Evolutionary conservation across 53 echinoderm and acorn worm genomes (phyloP), one percentile per base, ranked within the genome.

Genomic region (Hippasteria phrygiana): DNA sequence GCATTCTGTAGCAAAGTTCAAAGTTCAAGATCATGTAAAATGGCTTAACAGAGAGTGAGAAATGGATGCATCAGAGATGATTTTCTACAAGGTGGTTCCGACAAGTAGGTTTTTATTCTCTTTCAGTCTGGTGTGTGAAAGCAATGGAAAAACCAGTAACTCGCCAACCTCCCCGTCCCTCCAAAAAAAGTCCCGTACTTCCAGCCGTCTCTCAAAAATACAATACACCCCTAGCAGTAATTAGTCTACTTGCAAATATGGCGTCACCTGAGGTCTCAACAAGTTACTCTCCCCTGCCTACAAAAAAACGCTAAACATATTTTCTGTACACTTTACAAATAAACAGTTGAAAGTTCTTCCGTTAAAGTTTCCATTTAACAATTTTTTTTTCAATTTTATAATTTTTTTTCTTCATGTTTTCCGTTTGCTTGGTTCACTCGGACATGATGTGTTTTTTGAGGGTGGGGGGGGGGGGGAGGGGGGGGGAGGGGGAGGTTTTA

Each of bases 321-420:
- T 80, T 85, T 85, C 85, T 85, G 85, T 85, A 85, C 85, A 85
- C 70, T 85, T 85, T 85, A 85, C 85, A 85, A 85, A 85, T 85
- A 70, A 85, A 85, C 85, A 85, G 71, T 85, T 85, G 85, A 85
- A 85, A 85, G 85, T 85, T 70, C 70, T 85, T 85, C 48, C 43
- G 83, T 83, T 69, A 36, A 85, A 50, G 71, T 71, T 85, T 85
- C 71, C 85, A 48, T 70, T 48, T 4, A 85, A 70, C 65, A 43
- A 41, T 65, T 53, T 85, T 51, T 51, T 48, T 81, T 46, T 55
- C 40, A 24, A 41, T 85, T 85, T 47, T 82, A 66, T 46, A 82
- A 64, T 65, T 82, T 65, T 81, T 46, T 29, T 62, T 29, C 39
- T 35, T 78, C 14, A 26, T 42, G 29, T 82, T 65, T 82, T 82